Percentiles rank a stretch among this genome's conserved stretches.
phyloP scores from a whole-genome alignment of 2,888 invertebrate genomes.

The Nebria brevicollis region DNA sequence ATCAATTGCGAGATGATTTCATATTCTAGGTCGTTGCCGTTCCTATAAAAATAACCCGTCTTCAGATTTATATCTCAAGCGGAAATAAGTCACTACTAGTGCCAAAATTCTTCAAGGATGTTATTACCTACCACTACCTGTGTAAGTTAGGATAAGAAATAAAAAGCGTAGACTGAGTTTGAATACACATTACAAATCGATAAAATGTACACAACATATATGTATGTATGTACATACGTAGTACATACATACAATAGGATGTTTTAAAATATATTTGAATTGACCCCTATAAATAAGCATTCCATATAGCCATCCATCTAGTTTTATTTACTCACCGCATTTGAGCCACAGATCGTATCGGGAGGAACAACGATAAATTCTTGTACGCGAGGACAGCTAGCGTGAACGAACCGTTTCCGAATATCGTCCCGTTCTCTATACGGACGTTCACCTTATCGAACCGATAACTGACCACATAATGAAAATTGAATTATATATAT shows the following conservation, averaged over 20 bases:
- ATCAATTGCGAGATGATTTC: conserved; percentile 71
- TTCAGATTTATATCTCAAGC: not conserved
- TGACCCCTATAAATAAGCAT: no score
- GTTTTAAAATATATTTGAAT: no score
- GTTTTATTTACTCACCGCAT: conserved; percentile 67
- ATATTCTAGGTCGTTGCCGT: conserved; percentile 74
- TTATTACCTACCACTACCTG: no score
- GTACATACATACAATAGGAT: no score
- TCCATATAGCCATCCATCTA: no score
- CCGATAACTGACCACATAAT: conserved; percentile 55
- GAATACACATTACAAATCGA: no score
- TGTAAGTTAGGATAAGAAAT: no score
- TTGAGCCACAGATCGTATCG: conserved; percentile 70
- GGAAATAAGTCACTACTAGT: not conserved
- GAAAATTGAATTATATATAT: no score
- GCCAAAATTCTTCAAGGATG: not conserved
- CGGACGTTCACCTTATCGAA: conserved; percentile 61
- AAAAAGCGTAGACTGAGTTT: no score
- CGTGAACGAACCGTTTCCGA: conserved; percentile 53
- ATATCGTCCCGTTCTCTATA: conserved; percentile 51
- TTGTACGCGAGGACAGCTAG: conserved; percentile 69
- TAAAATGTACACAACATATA: no score
- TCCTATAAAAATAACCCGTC: conserved; percentile 62
- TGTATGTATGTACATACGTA: no score
- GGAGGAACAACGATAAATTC: conserved; percentile 71